phyloP scores from a whole-genome alignment of 2,797 vertebrate species.

The Poeciliopsis gracilis region DNA sequence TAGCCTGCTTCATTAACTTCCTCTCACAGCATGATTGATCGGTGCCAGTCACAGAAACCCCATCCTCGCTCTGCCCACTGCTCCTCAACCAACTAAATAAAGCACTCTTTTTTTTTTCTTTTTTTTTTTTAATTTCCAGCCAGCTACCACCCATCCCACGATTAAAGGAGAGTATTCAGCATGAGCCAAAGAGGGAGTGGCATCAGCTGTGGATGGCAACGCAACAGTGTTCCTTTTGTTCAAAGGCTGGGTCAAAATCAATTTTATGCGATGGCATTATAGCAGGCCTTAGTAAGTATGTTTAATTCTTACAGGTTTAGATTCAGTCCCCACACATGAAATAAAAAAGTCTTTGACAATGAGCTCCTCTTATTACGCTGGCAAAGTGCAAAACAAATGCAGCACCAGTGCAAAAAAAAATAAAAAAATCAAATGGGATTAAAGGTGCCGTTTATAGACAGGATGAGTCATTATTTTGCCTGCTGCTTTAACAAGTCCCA shows the following conservation, averaged over 20 bases:
- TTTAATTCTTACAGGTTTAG: conserved; percentile 62
- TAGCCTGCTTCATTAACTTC: conserved; percentile 79
- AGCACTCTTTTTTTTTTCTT: conserved; percentile 80
- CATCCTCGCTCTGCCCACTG: conserved; percentile 86
- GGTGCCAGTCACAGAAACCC: conserved; percentile 91
- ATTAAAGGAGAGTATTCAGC: conserved; percentile 95
- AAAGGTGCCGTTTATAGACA: conserved; percentile 59
- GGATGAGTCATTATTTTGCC: conserved; percentile 57
- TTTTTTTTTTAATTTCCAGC: conserved; percentile 74
- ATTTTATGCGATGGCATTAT: conserved; percentile 75
- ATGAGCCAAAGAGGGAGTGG: conserved; percentile 90
- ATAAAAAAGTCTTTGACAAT: conserved; percentile 50
- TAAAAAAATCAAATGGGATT: conserved; percentile 40
- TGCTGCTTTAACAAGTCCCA: conserved; percentile 55
- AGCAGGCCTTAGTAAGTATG: conserved; percentile 45
- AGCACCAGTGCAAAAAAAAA: conserved; percentile 21
- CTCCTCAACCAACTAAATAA: conserved; percentile 87
- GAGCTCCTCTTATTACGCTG: conserved; percentile 42
- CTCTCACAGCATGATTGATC: conserved; percentile 92
- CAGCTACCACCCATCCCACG: conserved; percentile 87
- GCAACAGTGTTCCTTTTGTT: conserved; percentile 95
- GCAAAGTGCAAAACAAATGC: conserved; percentile 49
- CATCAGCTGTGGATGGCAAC: conserved; percentile 87
- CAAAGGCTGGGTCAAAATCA: conserved; percentile 81
- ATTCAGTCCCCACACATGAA: conserved; percentile 52